phyloP scores from a whole-genome alignment of 2,113 vertebrate species.

The Strix aluco region DNA sequence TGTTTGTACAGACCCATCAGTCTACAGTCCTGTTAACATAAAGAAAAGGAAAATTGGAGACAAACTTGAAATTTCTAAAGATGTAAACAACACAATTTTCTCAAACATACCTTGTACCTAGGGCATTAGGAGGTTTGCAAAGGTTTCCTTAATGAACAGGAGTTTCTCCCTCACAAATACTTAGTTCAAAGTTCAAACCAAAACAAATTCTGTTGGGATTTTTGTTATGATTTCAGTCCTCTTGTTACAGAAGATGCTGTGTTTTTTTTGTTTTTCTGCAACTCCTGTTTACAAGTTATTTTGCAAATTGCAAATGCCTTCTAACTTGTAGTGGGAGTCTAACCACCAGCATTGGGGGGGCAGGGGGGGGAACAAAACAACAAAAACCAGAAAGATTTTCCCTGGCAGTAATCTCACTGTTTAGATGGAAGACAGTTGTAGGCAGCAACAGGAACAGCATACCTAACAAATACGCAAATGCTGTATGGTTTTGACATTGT shows the following conservation, averaged over 20 bases:
- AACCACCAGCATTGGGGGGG: neutral
- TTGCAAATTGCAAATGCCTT: neutral
- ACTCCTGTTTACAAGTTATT: neutral
- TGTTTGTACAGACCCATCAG: neutral
- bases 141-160: neutral
- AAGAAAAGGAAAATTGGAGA: neutral
- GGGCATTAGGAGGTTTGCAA: neutral
- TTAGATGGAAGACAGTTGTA: neutral
- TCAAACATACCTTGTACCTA: fast-evolving
- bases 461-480: neutral
- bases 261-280: neutral
- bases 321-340: neutral
- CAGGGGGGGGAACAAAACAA: neutral
- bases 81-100: neutral
- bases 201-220: neutral
- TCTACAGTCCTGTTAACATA: neutral
- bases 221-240: neutral
- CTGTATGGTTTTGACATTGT: neutral
- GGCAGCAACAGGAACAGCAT: neutral
- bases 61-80: neutral
- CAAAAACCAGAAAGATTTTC: neutral
- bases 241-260: neutral
- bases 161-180: neutral
- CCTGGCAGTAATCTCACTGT: neutral
- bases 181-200: neutral